phyloP scores from a whole-genome alignment of 2,797 vertebrate genomes.

The Malacoraja senta region DNA sequence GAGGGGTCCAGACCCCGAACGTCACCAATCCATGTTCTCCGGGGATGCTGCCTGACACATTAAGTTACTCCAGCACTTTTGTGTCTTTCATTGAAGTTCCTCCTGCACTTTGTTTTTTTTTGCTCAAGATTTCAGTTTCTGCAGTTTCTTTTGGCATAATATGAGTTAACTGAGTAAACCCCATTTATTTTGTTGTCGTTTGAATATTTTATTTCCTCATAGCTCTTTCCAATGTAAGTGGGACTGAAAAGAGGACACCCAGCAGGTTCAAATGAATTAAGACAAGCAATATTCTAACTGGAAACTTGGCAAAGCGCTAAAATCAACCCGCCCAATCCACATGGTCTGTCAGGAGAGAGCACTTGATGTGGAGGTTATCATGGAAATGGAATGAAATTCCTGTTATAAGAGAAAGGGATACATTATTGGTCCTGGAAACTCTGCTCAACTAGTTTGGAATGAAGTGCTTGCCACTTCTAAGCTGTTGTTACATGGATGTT shows the following conservation, averaged over 20 bases:
- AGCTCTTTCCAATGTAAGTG: neutral
- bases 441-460: neutral
- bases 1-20: no score
- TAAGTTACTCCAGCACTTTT: no score
- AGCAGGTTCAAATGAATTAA: neutral
- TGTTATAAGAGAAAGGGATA: neutral
- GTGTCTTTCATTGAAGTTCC: no score
- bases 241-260: neutral
- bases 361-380: neutral
- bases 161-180: neutral
- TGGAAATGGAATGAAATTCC: neutral
- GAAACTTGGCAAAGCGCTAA: neutral
- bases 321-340: neutral
- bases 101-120: no score
- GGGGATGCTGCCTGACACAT: no score
- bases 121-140: no score
- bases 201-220: neutral
- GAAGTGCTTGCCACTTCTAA: neutral
- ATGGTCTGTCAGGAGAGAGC: neutral
- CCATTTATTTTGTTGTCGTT: neutral
- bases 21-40: no score
- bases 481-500: neutral
- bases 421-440: neutral
- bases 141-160: neutral
- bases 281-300: neutral